Percentiles rank a stretch among this genome's conserved stretches.
These are phyloP conservation scores for Myripristis murdjan DNA, from an alignment of 2,797 vertebrate genomes.

Conservation along the genomic window DNA sequence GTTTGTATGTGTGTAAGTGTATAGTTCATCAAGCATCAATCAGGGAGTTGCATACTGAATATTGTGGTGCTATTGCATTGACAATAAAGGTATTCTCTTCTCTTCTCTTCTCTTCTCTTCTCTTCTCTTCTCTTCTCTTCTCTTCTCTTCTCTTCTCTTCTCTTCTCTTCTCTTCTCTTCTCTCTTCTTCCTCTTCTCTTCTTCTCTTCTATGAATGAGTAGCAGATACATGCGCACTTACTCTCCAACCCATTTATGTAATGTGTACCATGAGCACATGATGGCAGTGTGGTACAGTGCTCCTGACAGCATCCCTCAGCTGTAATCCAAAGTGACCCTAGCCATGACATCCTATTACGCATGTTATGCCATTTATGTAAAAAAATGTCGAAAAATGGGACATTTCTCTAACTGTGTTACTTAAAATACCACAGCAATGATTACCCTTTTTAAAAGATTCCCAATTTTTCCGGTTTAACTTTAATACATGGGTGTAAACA, in stretches of 20 bases:
- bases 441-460: slow-evolving; percentile 74
- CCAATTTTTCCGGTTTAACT: slow-evolving; percentile 52
- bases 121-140: too few relatives aligned
- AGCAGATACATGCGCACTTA: neutral
- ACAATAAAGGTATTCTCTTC: too few relatives aligned
- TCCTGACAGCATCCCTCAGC: slow-evolving; percentile 30
- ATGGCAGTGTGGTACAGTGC: slow-evolving; percentile 71
- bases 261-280: slow-evolving; percentile 55
- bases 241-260: slow-evolving; percentile 5
- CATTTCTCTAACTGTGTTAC: slow-evolving; percentile 76
- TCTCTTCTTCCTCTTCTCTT: too few relatives aligned
- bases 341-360: slow-evolving; percentile 80
- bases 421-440: slow-evolving; percentile 77
- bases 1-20: neutral
- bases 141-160: too few relatives aligned
- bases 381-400: slow-evolving; percentile 71
- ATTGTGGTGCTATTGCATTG: too few relatives aligned
- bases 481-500: slow-evolving; percentile 59
- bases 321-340: slow-evolving; percentile 79
- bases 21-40: too few relatives aligned
- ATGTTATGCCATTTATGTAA: slow-evolving; percentile 75
- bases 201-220: too few relatives aligned
- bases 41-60: too few relatives aligned
- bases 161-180: too few relatives aligned
- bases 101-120: too few relatives aligned